These are phyloP conservation scores for Nephotettix cincticeps DNA, from an alignment of 1,140 invertebrate species.

Conservation along the genomic window DNA sequence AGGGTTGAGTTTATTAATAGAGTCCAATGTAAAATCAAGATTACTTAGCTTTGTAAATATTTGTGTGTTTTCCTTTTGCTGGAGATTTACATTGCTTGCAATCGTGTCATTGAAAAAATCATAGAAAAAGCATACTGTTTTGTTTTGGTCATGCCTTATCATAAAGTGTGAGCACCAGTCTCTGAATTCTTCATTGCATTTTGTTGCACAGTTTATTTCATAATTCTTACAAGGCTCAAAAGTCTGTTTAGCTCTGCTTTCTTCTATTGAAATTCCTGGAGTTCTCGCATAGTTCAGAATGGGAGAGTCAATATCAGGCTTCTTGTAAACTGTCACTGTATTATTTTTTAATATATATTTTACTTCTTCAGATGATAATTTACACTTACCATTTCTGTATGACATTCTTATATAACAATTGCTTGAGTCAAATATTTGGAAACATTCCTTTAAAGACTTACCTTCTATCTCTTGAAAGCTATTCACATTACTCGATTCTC, in stretches of 20 bases:
- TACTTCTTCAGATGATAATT: neutral
- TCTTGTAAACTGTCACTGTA: conserved; percentile 2
- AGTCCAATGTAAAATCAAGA: conserved; percentile 10
- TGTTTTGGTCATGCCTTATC: neutral
- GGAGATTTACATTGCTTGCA: neutral
- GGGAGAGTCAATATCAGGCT: neutral
- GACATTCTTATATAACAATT: conserved; percentile 1
- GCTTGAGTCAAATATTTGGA: neutral
- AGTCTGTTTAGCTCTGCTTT: neutral
- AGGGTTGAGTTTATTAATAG: neutral
- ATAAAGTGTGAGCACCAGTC: conserved; percentile 6
- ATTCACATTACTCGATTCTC: neutral
- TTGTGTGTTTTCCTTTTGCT: neutral
- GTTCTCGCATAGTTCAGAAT: conserved; percentile 8
- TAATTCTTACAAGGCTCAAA: neutral
- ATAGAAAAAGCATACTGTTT: conserved; percentile 13
- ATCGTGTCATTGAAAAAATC: neutral
- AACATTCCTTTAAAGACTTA: neutral
- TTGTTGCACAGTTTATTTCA: conserved; percentile 6
- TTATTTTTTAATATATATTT: conserved; percentile 5
- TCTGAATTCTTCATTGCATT: conserved; percentile 1
- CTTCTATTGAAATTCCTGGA: neutral
- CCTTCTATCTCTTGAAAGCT: neutral
- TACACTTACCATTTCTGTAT: neutral
- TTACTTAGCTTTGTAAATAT: conserved; percentile 4